phyloP scores from a whole-genome alignment of 1,140 invertebrate species.

The Drosophila chauvacae region DNA sequence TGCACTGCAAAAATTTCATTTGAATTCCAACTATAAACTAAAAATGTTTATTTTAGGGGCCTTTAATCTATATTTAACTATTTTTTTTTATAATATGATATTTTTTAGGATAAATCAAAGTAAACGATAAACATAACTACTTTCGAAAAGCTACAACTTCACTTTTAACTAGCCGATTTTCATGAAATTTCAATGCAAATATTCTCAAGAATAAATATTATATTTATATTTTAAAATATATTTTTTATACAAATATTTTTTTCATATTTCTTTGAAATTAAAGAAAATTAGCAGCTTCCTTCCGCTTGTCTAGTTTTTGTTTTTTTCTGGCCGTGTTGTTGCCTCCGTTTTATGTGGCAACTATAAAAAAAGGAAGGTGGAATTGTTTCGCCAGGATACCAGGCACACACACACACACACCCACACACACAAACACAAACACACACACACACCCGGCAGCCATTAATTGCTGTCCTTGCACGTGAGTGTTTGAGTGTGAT shows the following conservation, averaged over 20 bases:
- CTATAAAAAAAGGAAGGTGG: slow-evolving; percentile 62
- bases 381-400: slow-evolving; percentile 49
- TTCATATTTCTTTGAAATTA: too few relatives aligned
- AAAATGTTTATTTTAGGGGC: too few relatives aligned
- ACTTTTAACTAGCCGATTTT: too few relatives aligned
- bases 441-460: slow-evolving; percentile 35
- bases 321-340: slow-evolving; percentile 18
- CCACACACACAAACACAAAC: neutral
- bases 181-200: too few relatives aligned
- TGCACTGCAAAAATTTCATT: neutral
- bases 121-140: too few relatives aligned
- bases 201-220: too few relatives aligned
- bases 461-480: slow-evolving; percentile 68
- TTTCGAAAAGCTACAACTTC: too few relatives aligned
- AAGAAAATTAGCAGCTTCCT: neutral
- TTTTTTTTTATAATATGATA: too few relatives aligned
- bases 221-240: too few relatives aligned
- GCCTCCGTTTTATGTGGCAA: slow-evolving; percentile 52
- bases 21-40: neutral
- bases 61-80: too few relatives aligned
- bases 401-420: neutral
- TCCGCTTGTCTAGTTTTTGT: neutral
- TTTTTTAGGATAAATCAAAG: too few relatives aligned
- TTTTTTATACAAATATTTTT: too few relatives aligned
- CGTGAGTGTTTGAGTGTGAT: slow-evolving; percentile 62